Evolutionary conservation across 2,888 invertebrate species (phyloP).

Genomic region (Tiphia femorata): DNA sequence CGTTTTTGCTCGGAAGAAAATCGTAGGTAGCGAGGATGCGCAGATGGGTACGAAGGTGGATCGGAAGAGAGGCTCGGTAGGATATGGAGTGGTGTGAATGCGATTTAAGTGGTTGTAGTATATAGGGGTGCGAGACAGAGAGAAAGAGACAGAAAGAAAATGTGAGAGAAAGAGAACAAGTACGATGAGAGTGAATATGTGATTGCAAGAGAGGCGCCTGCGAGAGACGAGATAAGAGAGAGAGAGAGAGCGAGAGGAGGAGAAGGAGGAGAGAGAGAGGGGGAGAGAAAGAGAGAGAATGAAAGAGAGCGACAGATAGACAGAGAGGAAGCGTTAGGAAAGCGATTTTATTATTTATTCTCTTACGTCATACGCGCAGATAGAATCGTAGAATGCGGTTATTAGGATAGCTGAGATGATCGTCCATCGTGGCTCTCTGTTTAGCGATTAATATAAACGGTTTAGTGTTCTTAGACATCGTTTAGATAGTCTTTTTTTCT

Average conservation of each 20-base stretch:
- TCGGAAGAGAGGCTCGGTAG: slow-evolving; percentile 33
- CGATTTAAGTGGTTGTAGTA: too few relatives aligned
- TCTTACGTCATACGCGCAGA: slow-evolving; percentile 59
- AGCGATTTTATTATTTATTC: slow-evolving; percentile 67
- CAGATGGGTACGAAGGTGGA: slow-evolving; percentile 25
- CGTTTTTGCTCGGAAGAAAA: too few relatives aligned
- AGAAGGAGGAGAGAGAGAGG: slow-evolving; percentile 3
- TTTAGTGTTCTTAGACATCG: slow-evolving; percentile 62
- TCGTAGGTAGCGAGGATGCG: too few relatives aligned
- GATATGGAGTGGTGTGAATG: too few relatives aligned
- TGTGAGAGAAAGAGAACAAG: slow-evolving; percentile 10
- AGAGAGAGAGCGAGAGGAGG: background rate
- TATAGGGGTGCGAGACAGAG: slow-evolving; percentile 25
- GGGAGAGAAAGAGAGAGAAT: slow-evolving; percentile 27
- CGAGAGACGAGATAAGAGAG: background rate
- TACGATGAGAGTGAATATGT: background rate
- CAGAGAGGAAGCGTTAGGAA: too few relatives aligned
- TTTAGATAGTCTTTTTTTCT: slow-evolving; percentile 63
- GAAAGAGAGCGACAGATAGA: slow-evolving; percentile 42
- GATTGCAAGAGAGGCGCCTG: too few relatives aligned
- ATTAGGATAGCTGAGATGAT: slow-evolving; percentile 45
- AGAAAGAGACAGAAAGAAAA: slow-evolving; percentile 1
- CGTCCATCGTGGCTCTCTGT: slow-evolving; percentile 59
- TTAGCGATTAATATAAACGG: slow-evolving; percentile 57
- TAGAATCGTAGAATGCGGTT: slow-evolving; percentile 56